Evolutionary conservation across 2,113 vertebrate species (phyloP).

Genomic region (Sphaerodactylus townsendi): DNA sequence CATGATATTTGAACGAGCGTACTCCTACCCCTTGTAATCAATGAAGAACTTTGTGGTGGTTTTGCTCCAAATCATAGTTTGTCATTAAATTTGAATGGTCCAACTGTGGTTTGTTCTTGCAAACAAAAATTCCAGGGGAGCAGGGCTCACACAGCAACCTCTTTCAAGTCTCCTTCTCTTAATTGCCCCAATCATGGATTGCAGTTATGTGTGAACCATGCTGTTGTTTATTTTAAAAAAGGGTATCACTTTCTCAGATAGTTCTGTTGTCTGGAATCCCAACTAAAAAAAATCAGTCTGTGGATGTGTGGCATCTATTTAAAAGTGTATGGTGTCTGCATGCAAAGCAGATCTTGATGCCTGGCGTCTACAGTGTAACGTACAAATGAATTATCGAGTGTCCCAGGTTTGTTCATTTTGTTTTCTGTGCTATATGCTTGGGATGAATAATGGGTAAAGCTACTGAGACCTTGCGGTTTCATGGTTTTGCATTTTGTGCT

Average conservation of each 20-base stretch:
- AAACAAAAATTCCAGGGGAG: too few relatives aligned
- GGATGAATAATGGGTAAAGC: not conserved
- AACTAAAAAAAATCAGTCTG: not conserved
- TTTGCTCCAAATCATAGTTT: too few relatives aligned
- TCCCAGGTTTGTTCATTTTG: constrained; percentile 19
- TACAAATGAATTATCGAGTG: not conserved
- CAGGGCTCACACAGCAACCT: too few relatives aligned
- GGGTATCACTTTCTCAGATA: not conserved
- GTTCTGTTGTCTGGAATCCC: not conserved
- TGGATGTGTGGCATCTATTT: not conserved
- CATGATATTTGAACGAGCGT: too few relatives aligned
- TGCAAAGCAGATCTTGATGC: not conserved
- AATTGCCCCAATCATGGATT: too few relatives aligned
- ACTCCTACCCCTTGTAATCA: too few relatives aligned
- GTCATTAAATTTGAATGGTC: too few relatives aligned
- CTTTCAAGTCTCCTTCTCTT: too few relatives aligned
- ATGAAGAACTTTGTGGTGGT: too few relatives aligned
- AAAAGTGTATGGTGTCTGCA: not conserved
- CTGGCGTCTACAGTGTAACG: not conserved
- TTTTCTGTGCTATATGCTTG: not conserved
- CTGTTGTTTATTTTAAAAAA: not conserved
- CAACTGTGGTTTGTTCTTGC: too few relatives aligned
- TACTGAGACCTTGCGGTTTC: not conserved
- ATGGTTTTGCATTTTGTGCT: not conserved
- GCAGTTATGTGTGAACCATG: too few relatives aligned